These are phyloP conservation scores for Cololabis saira DNA, from an alignment of 2,113 vertebrate species.

Conservation along the genomic window DNA sequence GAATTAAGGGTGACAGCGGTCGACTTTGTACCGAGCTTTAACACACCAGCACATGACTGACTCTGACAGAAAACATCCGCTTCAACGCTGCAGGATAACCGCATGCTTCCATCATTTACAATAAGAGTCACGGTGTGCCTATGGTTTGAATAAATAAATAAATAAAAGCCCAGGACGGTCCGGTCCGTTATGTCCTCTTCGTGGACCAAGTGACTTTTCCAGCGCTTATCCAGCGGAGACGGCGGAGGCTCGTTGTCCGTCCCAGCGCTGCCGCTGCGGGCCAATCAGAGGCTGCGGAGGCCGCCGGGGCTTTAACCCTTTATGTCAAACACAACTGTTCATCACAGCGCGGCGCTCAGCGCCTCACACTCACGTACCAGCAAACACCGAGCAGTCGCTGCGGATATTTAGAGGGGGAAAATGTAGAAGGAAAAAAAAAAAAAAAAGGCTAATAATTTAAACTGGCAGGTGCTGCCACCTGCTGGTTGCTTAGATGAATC, in stretches of 20 bases:
- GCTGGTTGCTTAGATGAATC: constrained; percentile 18
- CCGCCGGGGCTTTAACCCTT: constrained; percentile 60
- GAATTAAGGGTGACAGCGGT: constrained; percentile 61
- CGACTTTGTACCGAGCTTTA: constrained; percentile 47
- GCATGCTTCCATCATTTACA: constrained; percentile 13
- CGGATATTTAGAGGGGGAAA: no score
- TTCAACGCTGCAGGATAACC: neutral
- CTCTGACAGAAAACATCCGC: constrained; percentile 6
- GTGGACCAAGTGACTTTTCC: constrained; percentile 48
- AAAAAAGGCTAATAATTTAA: no score
- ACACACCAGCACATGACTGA: constrained; percentile 3
- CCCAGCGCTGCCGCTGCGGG: constrained; percentile 56
- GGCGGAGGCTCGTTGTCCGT: constrained; percentile 49
- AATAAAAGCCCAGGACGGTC: neutral
- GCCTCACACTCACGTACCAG: neutral
- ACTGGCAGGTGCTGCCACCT: constrained; percentile 52
- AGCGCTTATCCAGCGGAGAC: constrained; percentile 14
- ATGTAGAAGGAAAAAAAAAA: no score
- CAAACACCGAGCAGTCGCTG: constrained; percentile 4
- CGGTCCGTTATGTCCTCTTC: constrained; percentile 15
- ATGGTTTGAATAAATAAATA: neutral
- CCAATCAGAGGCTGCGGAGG: constrained; percentile 63
- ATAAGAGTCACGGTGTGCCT: neutral
- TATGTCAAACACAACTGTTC: constrained; percentile 15
- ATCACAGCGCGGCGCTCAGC: constrained; percentile 7